Percentiles rank a stretch among this genome's conserved stretches.
These are phyloP conservation scores for Polyommatus icarus DNA, from an alignment of 2,888 invertebrate genomes.

Conservation along the genomic window DNA sequence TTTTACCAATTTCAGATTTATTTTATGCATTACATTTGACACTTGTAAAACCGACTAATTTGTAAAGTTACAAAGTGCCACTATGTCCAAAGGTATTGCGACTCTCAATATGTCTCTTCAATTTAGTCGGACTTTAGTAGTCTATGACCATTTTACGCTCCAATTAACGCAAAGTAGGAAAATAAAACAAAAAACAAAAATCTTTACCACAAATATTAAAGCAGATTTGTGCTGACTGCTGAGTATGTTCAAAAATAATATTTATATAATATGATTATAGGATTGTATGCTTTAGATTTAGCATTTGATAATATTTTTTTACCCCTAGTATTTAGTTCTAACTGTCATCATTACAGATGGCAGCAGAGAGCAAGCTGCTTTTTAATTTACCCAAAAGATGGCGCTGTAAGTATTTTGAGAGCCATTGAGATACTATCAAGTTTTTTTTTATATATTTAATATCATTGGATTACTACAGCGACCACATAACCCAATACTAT, in stretches of 20 bases:
- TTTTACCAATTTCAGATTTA: constrained; percentile 23
- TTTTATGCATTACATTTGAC: constrained; percentile 23
- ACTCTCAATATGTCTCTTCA: background rate
- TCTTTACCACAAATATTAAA: too few species aligned
- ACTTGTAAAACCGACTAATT: background rate
- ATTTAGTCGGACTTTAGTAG: background rate
- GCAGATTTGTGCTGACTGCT: background rate
- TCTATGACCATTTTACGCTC: constrained; percentile 15
- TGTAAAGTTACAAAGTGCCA: background rate
- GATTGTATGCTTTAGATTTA: too few species aligned
- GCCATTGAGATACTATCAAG: too few species aligned
- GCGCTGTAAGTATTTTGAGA: too few species aligned
- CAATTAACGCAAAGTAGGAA: background rate
- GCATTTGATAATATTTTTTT: too few species aligned
- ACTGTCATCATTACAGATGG: background rate
- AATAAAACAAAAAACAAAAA: background rate
- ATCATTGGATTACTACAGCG: too few species aligned
- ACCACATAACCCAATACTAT: too few species aligned
- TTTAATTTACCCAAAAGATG: background rate
- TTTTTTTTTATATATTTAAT: too few species aligned
- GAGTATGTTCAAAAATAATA: background rate
- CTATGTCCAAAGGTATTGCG: background rate
- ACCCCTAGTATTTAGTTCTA: too few species aligned
- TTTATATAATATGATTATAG: too few species aligned
- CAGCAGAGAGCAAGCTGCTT: background rate